These are phyloP conservation scores for Rhinogobius similis DNA, from an alignment of 2,113 vertebrate genomes.

Conservation along the genomic window DNA sequence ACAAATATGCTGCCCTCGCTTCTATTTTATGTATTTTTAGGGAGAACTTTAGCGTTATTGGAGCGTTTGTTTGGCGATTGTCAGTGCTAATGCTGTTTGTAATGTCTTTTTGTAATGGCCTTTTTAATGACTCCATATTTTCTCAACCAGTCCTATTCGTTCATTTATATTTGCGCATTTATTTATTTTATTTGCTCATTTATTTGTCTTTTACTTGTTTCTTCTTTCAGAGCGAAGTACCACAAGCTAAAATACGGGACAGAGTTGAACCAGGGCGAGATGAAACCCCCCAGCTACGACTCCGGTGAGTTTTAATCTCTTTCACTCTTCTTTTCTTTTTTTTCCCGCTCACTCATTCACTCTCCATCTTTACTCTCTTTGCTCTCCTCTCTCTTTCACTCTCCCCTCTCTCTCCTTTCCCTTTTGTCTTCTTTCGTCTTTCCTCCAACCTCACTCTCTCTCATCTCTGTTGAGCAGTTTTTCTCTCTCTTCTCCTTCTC, in stretches of 20 bases:
- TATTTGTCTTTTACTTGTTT: conserved; percentile 27
- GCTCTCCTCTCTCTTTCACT: background rate
- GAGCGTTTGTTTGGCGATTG: background rate
- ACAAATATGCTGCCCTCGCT: background rate
- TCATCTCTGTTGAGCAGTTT: no score
- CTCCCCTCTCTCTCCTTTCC: background rate
- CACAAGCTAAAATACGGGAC: conserved; percentile 99
- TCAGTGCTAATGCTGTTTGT: conserved; percentile 16
- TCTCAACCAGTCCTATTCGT: conserved; percentile 29
- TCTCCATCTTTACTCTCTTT: background rate
- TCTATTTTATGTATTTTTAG: background rate
- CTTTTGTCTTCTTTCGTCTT: background rate
- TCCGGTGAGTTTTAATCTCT: conserved; percentile 84
- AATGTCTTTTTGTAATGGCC: conserved; percentile 38
- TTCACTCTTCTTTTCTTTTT: no score
- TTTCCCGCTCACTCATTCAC: background rate
- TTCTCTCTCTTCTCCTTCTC: background rate
- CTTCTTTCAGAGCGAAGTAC: conserved; percentile 88
- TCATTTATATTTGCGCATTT: conserved; percentile 26
- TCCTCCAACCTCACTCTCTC: background rate
- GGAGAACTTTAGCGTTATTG: background rate
- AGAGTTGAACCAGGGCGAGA: conserved; percentile 96
- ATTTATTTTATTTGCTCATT: conserved; percentile 21
- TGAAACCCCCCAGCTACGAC: conserved; percentile 97
- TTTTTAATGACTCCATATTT: background rate